Percentiles rank a stretch among this genome's conserved stretches.
phyloP scores from a whole-genome alignment of 1,140 invertebrate genomes.

The Zaprionus africanus region DNA sequence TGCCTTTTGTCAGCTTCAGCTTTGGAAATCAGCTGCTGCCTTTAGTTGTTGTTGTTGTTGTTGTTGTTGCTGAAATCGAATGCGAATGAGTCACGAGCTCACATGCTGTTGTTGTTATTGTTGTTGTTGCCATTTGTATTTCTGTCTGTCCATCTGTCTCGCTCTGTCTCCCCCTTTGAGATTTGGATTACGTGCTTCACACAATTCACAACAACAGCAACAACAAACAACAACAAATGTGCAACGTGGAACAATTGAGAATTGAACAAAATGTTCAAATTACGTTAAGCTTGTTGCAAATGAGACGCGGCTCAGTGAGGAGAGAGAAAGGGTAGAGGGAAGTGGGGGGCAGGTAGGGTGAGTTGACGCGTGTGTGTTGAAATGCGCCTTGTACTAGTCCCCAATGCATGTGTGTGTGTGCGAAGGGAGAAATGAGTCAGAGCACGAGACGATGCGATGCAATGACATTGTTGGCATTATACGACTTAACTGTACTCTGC shows the following conservation, averaged over 20 bases:
- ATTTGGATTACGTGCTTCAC: conserved; percentile 44
- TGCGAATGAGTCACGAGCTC: conserved; percentile 31
- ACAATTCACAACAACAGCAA: conserved; percentile 5
- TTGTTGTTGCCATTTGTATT: conserved; percentile 11
- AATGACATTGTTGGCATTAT: neutral
- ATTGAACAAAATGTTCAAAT: conserved; percentile 48
- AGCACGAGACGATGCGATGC: conserved; percentile 9
- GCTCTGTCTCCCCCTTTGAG: conserved; percentile 8
- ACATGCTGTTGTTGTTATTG: conserved; percentile 10
- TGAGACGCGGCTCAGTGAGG: conserved; percentile 23
- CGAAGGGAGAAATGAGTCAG: conserved; percentile 30
- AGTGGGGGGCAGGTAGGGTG: neutral
- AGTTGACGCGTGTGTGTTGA: conserved; percentile 4
- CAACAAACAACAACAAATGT: conserved; percentile 8
- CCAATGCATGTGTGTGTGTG: neutral
- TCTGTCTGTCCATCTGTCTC: conserved; percentile 21
- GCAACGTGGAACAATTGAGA: conserved; percentile 53
- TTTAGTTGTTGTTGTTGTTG: neutral
- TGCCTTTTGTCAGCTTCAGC: conserved; percentile 17
- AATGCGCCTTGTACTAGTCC: neutral
- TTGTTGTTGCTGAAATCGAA: conserved; percentile 24
- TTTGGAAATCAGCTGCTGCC: conserved; percentile 37
- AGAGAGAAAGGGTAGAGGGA: neutral
- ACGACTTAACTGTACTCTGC: neutral
- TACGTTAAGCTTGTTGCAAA: conserved; percentile 47